These are phyloP conservation scores for Aselliscus stoliczkanus DNA, from an alignment of 2,797 vertebrate species.

Conservation along the genomic window DNA sequence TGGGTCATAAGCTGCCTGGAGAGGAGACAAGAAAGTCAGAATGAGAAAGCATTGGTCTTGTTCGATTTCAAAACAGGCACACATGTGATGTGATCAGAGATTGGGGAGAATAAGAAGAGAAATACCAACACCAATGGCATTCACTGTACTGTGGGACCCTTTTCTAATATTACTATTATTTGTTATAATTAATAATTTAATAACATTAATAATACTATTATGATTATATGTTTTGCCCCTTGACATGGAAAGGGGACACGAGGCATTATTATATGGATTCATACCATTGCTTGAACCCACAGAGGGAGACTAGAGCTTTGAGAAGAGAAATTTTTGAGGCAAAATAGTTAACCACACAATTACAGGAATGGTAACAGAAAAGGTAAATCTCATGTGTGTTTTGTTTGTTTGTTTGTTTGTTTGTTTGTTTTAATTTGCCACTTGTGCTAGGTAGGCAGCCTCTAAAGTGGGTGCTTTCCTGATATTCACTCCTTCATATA, in stretches of 20 bases:
- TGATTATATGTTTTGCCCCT: background rate
- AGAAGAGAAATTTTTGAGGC: background rate
- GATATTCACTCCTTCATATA: background rate
- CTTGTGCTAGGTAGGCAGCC: background rate
- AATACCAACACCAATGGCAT: background rate
- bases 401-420: background rate
- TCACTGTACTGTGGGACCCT: background rate
- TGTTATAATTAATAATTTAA: background rate
- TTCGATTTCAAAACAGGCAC: background rate
- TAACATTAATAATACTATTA: background rate
- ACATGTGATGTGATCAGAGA: background rate
- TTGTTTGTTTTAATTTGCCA: background rate
- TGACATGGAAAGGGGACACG: background rate
- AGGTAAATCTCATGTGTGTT: background rate
- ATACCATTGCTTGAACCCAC: background rate
- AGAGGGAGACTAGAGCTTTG: background rate
- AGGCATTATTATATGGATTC: background rate
- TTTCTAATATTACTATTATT: background rate
- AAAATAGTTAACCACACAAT: slow-evolving; percentile 10
- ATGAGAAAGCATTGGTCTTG: background rate
- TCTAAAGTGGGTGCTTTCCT: background rate
- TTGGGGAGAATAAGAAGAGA: background rate
- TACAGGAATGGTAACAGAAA: background rate
- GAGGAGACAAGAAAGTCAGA: background rate
- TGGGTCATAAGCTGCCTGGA: background rate